Evolutionary conservation across 1,140 invertebrate species (phyloP), one percentile per base, ranked within the genome.

Genomic region (Melipona quadrifasciata): DNA sequence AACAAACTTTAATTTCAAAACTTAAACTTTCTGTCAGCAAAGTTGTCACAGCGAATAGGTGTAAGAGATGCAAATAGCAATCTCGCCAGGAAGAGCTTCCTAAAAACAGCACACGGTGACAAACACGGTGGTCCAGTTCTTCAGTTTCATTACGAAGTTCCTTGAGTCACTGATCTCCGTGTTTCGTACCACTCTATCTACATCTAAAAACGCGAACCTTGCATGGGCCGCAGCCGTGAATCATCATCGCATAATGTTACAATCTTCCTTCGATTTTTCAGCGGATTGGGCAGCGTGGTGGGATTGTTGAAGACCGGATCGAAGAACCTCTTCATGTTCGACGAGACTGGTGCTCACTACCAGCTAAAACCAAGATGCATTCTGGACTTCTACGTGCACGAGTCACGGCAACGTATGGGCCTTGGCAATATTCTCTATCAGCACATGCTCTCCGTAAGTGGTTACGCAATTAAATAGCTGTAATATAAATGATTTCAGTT

Each of bases 331-430:
- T 99, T 98, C 93, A 95, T 99, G 57, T 97, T 97, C 92, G 97
- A 98, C 93, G 95, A 96, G 88, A 93, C 95, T 77, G 96, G 96
- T 17, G 94, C 95, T 70, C 96, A 97, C 88, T 96, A 96, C 92
- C 97, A 98, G 92, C 95, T 97, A 31, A 95, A 96, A 82, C 96
- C 97, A 2, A 94, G 97, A 16, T 98, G 98, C 91, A 95, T 99
- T 73, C 94, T 99, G 72, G 98, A 99, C 92, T 98, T 99, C 95
- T 99, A 98, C 92, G 95, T 99, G 55, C 97, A 98, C 89, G 97
- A 97, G 91, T 96, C 96, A 0, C 95, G 95, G 57, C 98, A 99
- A 93, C 95, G 98, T 58, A 96, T 96, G 90, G 98, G 98, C 31
- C 96, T 96, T 90, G 98, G 98, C 27, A 97, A 96, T 86, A 94